Base-by-base conservation (phyloP, 2,797 vertebrate genomes). In the Sebastes minor region DNA sequence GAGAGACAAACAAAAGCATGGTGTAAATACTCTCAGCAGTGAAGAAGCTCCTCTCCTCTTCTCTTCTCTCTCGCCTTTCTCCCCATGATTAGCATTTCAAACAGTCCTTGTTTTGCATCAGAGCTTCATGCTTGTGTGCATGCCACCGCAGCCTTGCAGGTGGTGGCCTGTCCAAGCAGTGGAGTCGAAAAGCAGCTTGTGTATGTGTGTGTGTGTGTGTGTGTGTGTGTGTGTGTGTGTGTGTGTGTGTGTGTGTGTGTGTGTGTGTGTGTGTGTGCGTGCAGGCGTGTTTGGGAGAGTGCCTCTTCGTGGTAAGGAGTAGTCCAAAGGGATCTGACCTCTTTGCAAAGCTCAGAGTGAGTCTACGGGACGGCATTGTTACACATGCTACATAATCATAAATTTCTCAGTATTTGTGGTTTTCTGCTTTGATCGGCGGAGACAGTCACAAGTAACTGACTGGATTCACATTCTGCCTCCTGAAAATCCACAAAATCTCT, bases 21-120 rank as follows among this genome's bases (percentile, higher is more conserved):
- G 91, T 92, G 91, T 94, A 93, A 92, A 94, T 91, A 93, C 87
- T 88, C 90, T 90, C 90, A 82, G 86, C 84, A 70, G 86, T 90
- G 78, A 83, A 94, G 89, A 83, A 86, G 90, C 89, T 84, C 76
- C 84, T 89, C 74, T 89, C 70, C 88, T 85, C 86, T 67, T 79
- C 49, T 53, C 49, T 53, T 22, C 73, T 71, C 75, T 79, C 84
- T 76, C 89, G 79, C 68, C 74, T 81, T 88, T 86, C 88, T 88
- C 83, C 84, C 62, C 80, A 82, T 72, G 84, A 95, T 95, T 95
- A 93, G 94, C 94, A 96, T 95, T 95, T 96, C 94, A 95, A 95
- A 95, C 93, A 90, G 87, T 82, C 77, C 88, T 95, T 93, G 94
- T 94, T 95, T 94, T 92, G 94, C 92, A 90, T 92, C 86, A 79